phyloP scores from a whole-genome alignment of 2,797 vertebrate species.

The Hipposideros larvatus region DNA sequence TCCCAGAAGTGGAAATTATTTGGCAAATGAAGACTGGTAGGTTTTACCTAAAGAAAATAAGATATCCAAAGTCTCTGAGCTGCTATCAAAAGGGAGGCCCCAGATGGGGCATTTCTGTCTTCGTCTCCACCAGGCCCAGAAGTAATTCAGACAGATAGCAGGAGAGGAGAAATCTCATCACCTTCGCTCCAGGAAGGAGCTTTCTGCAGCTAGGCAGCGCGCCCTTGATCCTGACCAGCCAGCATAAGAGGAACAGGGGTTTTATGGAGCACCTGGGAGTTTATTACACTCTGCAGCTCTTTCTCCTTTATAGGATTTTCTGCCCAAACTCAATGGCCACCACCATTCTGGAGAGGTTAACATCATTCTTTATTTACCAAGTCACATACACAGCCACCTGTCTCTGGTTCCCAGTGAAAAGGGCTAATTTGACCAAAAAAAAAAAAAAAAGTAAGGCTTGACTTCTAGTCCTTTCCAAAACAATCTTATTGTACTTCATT shows the following conservation, averaged over 20 bases:
- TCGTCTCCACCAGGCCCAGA: slow-evolving; percentile 27
- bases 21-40: slow-evolving; percentile 61
- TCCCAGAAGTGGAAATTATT: slow-evolving; percentile 39
- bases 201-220: neutral
- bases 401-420: slow-evolving; percentile 28
- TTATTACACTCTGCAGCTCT: slow-evolving; percentile 66
- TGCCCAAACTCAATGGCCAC: slow-evolving; percentile 68
- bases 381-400: neutral
- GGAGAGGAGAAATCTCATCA: slow-evolving; percentile 68
- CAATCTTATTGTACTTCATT: neutral
- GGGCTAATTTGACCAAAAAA: neutral
- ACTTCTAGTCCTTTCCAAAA: neutral
- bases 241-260: neutral
- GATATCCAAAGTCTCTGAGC: slow-evolving; percentile 28
- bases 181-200: neutral
- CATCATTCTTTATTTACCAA: slow-evolving; percentile 63
- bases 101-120: too few species aligned
- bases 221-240: slow-evolving; percentile 64
- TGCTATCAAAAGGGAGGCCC: slow-evolving; percentile 30
- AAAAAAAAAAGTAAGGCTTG: neutral
- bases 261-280: slow-evolving; percentile 72
- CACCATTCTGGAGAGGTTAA: slow-evolving; percentile 66
- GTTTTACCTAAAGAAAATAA: slow-evolving; percentile 59
- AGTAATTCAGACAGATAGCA: slow-evolving; percentile 63
- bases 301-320: slow-evolving; percentile 76